Evolutionary conservation across 2,888 invertebrate genomes (phyloP), one percentile per base, ranked within the genome.

Genomic region (Xylocampa areola): DNA sequence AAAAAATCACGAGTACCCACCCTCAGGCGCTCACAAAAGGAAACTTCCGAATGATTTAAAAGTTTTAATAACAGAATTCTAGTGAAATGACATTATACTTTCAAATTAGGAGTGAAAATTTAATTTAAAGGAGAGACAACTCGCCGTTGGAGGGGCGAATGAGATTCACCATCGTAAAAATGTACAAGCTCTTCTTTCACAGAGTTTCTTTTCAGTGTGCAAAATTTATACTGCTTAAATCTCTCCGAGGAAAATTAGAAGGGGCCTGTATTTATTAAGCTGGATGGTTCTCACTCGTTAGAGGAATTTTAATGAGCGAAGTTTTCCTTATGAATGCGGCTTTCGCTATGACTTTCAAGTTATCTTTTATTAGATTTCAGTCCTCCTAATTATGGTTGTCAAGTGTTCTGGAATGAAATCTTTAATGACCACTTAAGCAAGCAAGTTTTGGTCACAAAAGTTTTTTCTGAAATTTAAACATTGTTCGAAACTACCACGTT

Each of bases 41-140:
- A 87, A 89, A 89, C 86, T 90, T 91, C 86, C 86, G 88, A 90
- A 94, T 94, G 94, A 94, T 94, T 94, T 94, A 94, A 92, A 94
- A 92, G 91, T 94, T 94, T 94, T 94, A 94, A 94, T 94, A 94
- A 94, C 92, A 88, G 86, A 91, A 90, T 94, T 88, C 94, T 90
- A 94, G 92, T 94, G 89, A 90, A 92, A 94, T 94, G 94, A 94
- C 94, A 94, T 94, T 94, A 94, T 94, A 94, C 94, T 94, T 94
- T 94, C 94, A 94, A 94, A 94, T 94, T 94, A 91, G 92, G 92
- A 94, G 94, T 94, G 94, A 94, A 94, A 94, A 94, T 94, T 94
- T 94, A 94, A 94, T 94, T 94, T 94, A 94, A 94, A 93, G 92
- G 92, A 90, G 92, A 91, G 92, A 92, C 93, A 93, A 92, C 85